Base-by-base conservation (phyloP, 2,797 vertebrate genomes). In the Aratinga solstitialis region DNA sequence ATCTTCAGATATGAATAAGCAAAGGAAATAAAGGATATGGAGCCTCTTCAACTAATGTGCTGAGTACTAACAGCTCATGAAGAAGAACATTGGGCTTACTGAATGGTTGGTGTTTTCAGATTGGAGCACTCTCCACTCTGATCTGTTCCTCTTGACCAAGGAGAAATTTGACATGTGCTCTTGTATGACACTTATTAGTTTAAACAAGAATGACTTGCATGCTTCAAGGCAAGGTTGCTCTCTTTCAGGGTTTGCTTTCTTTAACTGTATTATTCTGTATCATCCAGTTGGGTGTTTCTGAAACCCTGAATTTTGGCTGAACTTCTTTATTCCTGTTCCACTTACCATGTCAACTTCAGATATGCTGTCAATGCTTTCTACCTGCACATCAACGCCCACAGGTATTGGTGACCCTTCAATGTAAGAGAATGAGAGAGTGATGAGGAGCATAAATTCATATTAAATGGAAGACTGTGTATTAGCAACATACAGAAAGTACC, bases 291-390 rank as follows among this genome's bases (percentile, higher is more conserved):
- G 30, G 65, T 76, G 14, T 45, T 87, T 84, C 68, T 53, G 62
- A 92, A 24, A 71, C 11, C 30, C 22, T 59, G 69, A 56, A 53
- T 79, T 91, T 93, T 86, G 75, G n/a, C 16, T 84, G 18, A 72
- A 91, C 30, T 63, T 83, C 43, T 78, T 56, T 56, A 51, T 66
- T 48, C 32, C 40, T 23, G 32, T 83, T 87, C 38, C 76, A 43
- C 98, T 84, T 97, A 99, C 98, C 99, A 99, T 99, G 97, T 99
- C 98, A 66, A 99, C 98, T 98, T 99, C 99, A 90, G 99, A 99
- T 97, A 99, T 99, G 93, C 99, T 98, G 98, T 99, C 98, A 71
- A 99, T 98, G 92, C 99, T 99, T 97, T 99, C 99, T 89, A 99
- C 98, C 95, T 99, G 99, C 51, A 99, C 98, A 54, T 99, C 99